Conservation (phyloP, 2,113 vertebrate species). For the Emydocephalus ijimae region DNA sequence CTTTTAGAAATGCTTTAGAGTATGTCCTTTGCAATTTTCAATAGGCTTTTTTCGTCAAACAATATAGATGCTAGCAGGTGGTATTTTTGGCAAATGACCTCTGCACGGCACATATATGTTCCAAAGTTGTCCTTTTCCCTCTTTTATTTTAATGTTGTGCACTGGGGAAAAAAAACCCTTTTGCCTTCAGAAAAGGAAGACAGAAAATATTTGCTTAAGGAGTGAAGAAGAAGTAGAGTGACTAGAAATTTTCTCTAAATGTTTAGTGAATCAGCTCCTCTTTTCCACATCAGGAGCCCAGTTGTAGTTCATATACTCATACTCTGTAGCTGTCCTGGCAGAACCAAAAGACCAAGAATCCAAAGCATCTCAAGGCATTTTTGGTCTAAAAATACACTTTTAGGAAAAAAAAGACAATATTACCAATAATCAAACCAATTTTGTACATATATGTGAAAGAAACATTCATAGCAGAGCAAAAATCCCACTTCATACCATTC, state of each 20-base stretch:
- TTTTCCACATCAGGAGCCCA: background rate
- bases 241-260: background rate
- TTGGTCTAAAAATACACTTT: background rate
- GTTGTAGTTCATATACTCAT: background rate
- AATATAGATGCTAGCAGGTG: conserved; percentile 60
- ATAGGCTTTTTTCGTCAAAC: conserved; percentile 57
- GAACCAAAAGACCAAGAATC: background rate
- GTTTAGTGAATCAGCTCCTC: background rate
- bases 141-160: conserved; percentile 24
- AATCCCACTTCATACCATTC: conserved; percentile 5
- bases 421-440: background rate
- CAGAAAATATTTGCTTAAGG: conserved; percentile 18
- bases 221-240: background rate
- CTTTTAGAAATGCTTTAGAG: conserved; percentile 59
- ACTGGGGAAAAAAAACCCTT: background rate
- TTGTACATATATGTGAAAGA: conserved; percentile 19
- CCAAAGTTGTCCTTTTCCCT: conserved; percentile 51
- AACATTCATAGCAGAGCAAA: background rate
- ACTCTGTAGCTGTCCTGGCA: background rate
- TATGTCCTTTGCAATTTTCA: conserved; percentile 53
- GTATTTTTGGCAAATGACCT: conserved; percentile 61
- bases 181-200: conserved; percentile 37
- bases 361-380: background rate
- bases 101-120: conserved; percentile 42
- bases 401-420: background rate